These are phyloP conservation scores for Dynastes tityus DNA, from an alignment of 2,888 invertebrate species.

Conservation along the genomic window DNA sequence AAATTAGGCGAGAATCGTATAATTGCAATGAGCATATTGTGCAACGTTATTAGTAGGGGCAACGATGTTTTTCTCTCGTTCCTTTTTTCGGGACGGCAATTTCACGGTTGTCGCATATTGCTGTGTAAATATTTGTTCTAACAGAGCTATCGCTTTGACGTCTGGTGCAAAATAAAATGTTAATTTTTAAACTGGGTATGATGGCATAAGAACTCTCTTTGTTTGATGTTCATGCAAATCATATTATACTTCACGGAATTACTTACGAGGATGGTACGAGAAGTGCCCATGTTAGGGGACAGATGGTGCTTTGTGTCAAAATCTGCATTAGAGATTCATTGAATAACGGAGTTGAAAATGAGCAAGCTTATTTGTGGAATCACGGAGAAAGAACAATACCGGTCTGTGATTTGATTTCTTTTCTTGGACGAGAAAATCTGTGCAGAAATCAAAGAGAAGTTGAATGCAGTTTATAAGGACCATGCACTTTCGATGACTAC, in stretches of 20 bases:
- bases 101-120: constrained; percentile 4
- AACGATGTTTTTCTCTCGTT: background rate
- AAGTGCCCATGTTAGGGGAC: no score
- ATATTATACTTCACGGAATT: background rate
- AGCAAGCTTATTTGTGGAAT: no score
- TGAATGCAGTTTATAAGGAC: no score
- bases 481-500: no score
- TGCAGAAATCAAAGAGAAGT: no score
- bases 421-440: no score
- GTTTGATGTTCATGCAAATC: background rate
- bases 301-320: no score
- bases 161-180: background rate
- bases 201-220: background rate
- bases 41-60: background rate
- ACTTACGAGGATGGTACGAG: no score
- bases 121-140: constrained; percentile 13
- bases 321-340: no score
- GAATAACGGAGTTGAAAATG: no score
- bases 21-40: constrained; percentile 7
- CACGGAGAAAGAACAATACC: no score
- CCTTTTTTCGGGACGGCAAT: background rate
- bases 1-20: constrained; percentile 31
- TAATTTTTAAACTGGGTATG: background rate
- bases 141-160: background rate
- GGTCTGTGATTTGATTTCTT: no score